Base-by-base conservation (phyloP, 2,888 invertebrate genomes). In the Arrhopalites spinosus region DNA sequence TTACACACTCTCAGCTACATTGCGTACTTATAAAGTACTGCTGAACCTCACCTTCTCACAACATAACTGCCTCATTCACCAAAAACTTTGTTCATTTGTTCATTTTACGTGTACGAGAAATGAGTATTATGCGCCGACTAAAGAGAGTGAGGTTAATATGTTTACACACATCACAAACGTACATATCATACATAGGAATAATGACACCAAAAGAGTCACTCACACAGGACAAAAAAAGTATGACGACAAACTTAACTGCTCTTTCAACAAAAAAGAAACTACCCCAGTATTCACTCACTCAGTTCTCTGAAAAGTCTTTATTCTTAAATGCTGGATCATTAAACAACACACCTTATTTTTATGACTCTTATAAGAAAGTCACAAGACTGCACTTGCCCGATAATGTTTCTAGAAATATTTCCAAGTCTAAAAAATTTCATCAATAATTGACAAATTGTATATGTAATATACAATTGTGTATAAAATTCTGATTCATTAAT, bases 191-290 rank as follows among this genome's bases (percentile, higher is more conserved):
- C 27, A 13, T n/a, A 8, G 29, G 20, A 70, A 45, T 53, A 59
- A 70, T 70, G 70, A 70, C 70, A 70, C 70, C 59, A 56, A 56
- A 70, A 70, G 59, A 70, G 70, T 70, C 59, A 70, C 70, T 70
- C 70, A 36, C 56, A 56, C 53, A 36, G 70, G 30, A 70, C 59
- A 30, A 70, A n/a, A n/a, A n/a, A 70, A 59, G 59, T 59, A 70
- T 36, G 68, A 47, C 64, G 70, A 70, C 70, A 70, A 70, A 70
- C 27, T 56, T 70, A 70, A 56, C 70, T 70, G 59, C 70, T 36
- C 43, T 36, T 53, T 50, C 68, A 70, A 70, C 70, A 70, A 56
- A n/a, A n/a, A n/a, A n/a, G n/a, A n/a, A 70, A 47, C 68, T 50
- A 45, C 47, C 50, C 20, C 70, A 69, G 68, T 66, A 45, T 66